Evolutionary conservation across 2,797 vertebrate species (phyloP), one percentile per base, ranked within the genome.

Genomic region (Prunella strophiata): DNA sequence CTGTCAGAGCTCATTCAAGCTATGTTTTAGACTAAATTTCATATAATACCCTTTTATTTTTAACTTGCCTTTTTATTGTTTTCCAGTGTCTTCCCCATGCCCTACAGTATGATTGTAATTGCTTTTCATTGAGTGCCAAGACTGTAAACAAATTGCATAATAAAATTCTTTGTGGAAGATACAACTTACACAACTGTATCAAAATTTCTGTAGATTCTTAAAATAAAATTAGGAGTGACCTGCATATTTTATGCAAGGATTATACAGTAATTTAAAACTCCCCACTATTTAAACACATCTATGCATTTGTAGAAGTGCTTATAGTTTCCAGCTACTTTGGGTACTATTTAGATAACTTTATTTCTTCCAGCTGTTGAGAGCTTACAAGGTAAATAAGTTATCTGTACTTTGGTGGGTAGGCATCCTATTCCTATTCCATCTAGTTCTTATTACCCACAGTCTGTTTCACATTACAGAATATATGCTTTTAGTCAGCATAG

Each of bases 1-100:
- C 82, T 93, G 94, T 96, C 89, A 96, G 83, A 95, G 92, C 85
- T 97, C 97, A 97, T 96, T 98, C 97, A 97, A 97, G 96, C 90
- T 96, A 94, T 83, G 68, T 95, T 97, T 98, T 94, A 96, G 96
- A 95, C 51, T 73, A 88, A 93, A 96, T 96, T 97, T 91, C 47
- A n/a, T 89, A 75, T 78, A 95, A 95, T 93, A 92, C 51, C 38
- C 95, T 93, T 96, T 96, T 91, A 95, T 90, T 92, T 48, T 45
- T 91, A 51, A 88, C 62, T 78, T 92, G 66, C 54, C 58, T 72
- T 88, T 91, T 80, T 74, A 57, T 78, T 68, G 86, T 74, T 96
- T 96, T 89, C 87, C 84, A 87, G 66, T 78, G 71, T 93, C 67
- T 91, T 88, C 48, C 54, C 59, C 55, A 54, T 80, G 85, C 42